A percentile compares a stretch with the other conserved stretches of the same genome.
Conservation (phyloP, 2,797 vertebrate genomes). For the Anas capensis region DNA sequence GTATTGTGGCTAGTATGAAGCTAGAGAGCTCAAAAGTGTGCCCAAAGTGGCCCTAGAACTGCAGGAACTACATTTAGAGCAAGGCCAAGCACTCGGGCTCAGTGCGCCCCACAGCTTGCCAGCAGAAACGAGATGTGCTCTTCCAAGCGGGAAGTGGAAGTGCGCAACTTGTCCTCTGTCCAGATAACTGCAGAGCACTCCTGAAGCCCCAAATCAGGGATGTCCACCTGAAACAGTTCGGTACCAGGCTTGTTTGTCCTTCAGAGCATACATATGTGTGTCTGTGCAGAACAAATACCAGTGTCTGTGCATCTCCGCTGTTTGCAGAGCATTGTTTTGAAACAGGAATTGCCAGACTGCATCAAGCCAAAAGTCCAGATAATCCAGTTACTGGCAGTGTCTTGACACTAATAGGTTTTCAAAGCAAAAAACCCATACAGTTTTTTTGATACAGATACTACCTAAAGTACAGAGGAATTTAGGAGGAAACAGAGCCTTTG, state of each 20-base stretch:
- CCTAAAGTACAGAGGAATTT: background rate
- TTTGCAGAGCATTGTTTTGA: background rate
- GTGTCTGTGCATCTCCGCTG: background rate
- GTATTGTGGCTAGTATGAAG: background rate
- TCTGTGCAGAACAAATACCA: background rate
- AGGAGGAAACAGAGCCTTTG: background rate
- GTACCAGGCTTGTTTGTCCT: background rate
- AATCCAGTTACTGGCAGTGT: background rate
- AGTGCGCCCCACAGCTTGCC: background rate
- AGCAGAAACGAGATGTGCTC: background rate
- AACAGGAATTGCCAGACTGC: background rate
- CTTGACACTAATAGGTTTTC: background rate
- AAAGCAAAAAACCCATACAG: background rate
- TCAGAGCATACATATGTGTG: background rate
- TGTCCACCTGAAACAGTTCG: fast-evolving
- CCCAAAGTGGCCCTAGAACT: background rate
- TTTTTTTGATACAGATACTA: background rate
- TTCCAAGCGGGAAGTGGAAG: background rate
- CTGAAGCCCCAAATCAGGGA: background rate
- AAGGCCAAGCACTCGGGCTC: background rate
- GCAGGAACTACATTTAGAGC: background rate
- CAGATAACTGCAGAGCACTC: background rate
- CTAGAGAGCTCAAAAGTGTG: background rate
- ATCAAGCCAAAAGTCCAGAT: background rate
- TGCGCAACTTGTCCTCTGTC: background rate